Evolutionary conservation across 2,797 vertebrate species (phyloP), one percentile per base, ranked within the genome.

Genomic region (Phataginus tetradactyla): DNA sequence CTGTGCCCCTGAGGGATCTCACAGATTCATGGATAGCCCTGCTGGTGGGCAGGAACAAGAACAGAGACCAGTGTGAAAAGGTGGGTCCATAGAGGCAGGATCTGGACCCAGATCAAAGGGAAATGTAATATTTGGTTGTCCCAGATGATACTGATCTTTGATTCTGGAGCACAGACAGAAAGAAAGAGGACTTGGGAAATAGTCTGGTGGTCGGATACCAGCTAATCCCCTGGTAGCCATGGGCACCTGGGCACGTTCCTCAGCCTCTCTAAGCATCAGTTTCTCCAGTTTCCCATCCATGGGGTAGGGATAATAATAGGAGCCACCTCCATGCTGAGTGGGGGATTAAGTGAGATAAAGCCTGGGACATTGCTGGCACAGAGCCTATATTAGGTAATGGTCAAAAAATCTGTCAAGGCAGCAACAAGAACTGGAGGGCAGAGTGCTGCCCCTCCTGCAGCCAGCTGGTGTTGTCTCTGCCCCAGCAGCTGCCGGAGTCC

Each of bases 401-500:
- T 63, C 68, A 72, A 85, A 94, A 95, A 88, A 79, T 97, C 86
- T 61, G 51, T 78, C 5, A 14, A 71, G 80, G 27, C 37, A 74
- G 63, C 88, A 77, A 77, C 34, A 93, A 81, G 68, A 80, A 39
- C 13, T 8, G 17, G 74, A 84, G 71, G 39, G 25, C 79, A 84
- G 57, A 59, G 63, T 3, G 18, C 21, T 42, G 59, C 9, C 32
- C 80, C 66, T 86, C 86, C 87, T 51, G 57, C 81, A 85, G 14
- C 68, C 96, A 88, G 86, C 94, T 93, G 90, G 63, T 78, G 21
- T 29, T 72, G 45, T 13, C 77, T 92, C 61, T 88, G 55, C 21
- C 59, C 63, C 37, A 63, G 34, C 72, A 92, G 91, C 93, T 96
- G 93, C 91, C 45, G 4, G 39, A 81, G 25, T 78, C 93, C 42